Base-by-base conservation (phyloP, 2,113 vertebrate genomes). In the western clawed frog (Xenopus tropicalis) region DNA sequence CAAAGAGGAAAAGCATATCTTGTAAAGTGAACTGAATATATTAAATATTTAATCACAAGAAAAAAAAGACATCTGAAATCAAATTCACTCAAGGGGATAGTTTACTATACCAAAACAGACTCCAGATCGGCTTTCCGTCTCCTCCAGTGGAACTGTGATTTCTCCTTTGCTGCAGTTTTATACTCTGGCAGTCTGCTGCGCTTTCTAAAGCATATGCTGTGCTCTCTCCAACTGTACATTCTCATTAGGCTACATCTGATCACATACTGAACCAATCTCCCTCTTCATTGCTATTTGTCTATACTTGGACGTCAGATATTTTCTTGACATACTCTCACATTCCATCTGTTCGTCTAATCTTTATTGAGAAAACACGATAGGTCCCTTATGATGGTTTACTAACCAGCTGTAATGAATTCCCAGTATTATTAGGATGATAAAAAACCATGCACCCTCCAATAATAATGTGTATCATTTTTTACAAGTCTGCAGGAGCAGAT, bases 231-330 rank as follows among this genome's bases (percentile, higher is more conserved):
- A 13, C 57, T 59, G 22, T 24, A 59, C 22, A 25, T 44, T 61
- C 24, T 61, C 14, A 70, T 69, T 58, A 70, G 46, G 43, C 25
- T 20, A 19, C 59, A 44, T 52, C 20, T 61, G 14, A 52, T 61
- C 44, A 71, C 24, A 25, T 48, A 29, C 58, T 61, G 56, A 24
- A 46, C 37, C 69, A 24, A 71, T 61, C 69, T 61, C 14, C 4
- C 43, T 71, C 57, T 13, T 71, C 69, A 71, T 46, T 29, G 6
- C 22, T 61, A 46, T 71, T 48, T 69, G 24, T 42, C 29, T 57
- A 54, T 14, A 54, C 14, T 9, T n/a, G 52, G 52, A n/a, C 52
- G 9, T n/a, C 3, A 7, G 21, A 22, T 23, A 14, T 59, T 59
- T 59, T 23, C 57, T 23, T 59, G 57, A 24, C 57, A 59, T 23